A percentile compares a stretch with the other conserved stretches of the same genome.
Conservation (phyloP, 2,888 invertebrate species). For the Anaspis maculata region DNA sequence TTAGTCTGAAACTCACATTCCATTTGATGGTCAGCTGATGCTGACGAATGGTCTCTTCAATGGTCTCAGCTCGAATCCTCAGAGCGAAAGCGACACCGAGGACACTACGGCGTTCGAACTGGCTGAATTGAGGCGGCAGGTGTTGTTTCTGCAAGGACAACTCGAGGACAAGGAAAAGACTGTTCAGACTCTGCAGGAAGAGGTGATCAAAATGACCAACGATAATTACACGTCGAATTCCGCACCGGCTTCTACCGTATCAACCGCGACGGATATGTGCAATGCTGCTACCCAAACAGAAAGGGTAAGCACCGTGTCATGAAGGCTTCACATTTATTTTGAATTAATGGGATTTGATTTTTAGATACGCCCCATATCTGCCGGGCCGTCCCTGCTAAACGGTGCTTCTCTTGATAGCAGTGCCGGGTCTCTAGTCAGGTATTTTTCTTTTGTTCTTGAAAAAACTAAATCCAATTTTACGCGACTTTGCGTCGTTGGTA, state of each 20-base stretch:
- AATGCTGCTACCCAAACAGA: constrained; percentile 84
- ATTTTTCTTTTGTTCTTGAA: no score
- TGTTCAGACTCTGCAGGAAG: constrained; percentile 70
- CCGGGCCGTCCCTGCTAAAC: constrained; percentile 49
- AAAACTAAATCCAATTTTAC: constrained; percentile 19
- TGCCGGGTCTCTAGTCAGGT: constrained; percentile 52
- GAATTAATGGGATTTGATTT: constrained; percentile 15
- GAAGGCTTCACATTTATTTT: not conserved
- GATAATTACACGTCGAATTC: constrained; percentile 43
- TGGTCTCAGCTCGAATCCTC: constrained; percentile 41
- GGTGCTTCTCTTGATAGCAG: constrained; percentile 45
- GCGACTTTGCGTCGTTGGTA: no score
- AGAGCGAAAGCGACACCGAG: constrained; percentile 45
- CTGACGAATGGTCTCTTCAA: constrained; percentile 59
- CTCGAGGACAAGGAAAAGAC: constrained; percentile 79
- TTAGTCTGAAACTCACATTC: constrained; percentile 82
- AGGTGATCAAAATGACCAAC: constrained; percentile 50
- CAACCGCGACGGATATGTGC: constrained; percentile 51
- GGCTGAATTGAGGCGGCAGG: constrained; percentile 72
- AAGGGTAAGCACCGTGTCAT: constrained; percentile 49
- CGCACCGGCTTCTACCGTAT: constrained; percentile 36
- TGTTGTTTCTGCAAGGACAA: constrained; percentile 78
- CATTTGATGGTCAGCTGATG: constrained; percentile 57
- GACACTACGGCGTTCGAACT: constrained; percentile 57
- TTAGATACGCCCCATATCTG: constrained; percentile 51